Evolutionary conservation across 2,113 vertebrate genomes (phyloP).

Genomic region (Ardeotis arabs): DNA sequence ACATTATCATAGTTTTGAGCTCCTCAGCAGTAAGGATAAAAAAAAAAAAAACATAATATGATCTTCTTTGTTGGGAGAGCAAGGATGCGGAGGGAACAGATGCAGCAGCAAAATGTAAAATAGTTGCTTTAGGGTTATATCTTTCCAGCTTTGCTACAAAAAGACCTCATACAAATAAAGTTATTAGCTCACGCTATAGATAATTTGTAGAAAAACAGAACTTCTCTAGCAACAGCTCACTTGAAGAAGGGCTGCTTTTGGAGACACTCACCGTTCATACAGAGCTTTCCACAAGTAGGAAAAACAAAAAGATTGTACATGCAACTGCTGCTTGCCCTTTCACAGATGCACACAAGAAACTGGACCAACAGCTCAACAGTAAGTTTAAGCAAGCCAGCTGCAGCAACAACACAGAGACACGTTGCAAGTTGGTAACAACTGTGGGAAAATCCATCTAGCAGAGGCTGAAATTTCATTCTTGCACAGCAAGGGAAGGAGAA

Average conservation of each 20-base stretch:
- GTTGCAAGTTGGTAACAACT: neutral
- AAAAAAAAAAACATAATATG: neutral
- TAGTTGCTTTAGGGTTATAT: constrained; percentile 1
- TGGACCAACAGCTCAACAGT: neutral
- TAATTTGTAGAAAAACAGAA: neutral
- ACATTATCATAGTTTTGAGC: neutral
- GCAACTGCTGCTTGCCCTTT: neutral
- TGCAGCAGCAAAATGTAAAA: neutral
- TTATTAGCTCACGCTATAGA: neutral
- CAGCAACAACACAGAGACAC: neutral
- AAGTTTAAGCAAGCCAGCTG: neutral
- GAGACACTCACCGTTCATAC: neutral
- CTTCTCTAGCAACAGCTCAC: neutral
- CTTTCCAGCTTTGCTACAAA: neutral
- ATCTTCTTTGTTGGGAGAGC: neutral
- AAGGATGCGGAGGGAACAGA: neutral
- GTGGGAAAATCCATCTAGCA: constrained; percentile 11
- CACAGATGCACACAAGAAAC: neutral
- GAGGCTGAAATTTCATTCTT: neutral
- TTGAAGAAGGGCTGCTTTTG: neutral
- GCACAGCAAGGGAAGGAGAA: neutral
- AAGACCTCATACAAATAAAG: constrained; percentile 24
- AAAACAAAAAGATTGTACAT: neutral
- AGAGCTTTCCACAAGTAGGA: neutral
- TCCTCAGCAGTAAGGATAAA: neutral